Percentiles rank a stretch among this genome's conserved stretches.
Evolutionary conservation across 2,797 vertebrate genomes (phyloP).

Genomic region (Hylomyscus alleni): DNA sequence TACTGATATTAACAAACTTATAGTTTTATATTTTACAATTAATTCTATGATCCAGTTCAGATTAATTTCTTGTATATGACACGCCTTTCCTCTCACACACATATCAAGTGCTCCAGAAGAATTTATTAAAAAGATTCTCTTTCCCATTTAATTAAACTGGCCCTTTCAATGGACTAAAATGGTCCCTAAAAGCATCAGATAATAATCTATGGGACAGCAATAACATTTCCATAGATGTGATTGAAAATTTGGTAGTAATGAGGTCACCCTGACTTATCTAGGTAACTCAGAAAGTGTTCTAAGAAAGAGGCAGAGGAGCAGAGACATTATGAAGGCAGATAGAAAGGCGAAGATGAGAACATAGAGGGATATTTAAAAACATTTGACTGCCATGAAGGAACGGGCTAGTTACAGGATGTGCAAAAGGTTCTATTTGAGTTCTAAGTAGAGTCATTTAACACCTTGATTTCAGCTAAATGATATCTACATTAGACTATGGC

Average conservation of each 20-base stretch:
- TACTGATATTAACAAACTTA: not conserved
- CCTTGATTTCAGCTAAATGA: not conserved
- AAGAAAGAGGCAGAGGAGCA: not conserved
- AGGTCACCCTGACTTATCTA: not conserved
- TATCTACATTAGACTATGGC: not conserved
- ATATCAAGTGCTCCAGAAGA: not conserved
- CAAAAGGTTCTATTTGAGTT: not conserved
- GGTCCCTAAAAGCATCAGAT: not conserved
- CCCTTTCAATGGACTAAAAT: not conserved
- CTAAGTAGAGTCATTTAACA: not conserved
- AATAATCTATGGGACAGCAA: not conserved
- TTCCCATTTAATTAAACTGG: not conserved
- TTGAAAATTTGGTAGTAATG: not conserved
- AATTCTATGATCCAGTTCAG: conserved; percentile 6
- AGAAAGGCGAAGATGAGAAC: not conserved
- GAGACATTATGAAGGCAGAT: not conserved
- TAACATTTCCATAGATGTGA: not conserved
- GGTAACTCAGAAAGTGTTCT: not conserved
- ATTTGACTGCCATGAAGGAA: not conserved
- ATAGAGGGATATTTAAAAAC: not conserved
- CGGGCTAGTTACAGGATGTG: not conserved
- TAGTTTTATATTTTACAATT: conserved; percentile 17
- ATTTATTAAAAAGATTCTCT: not conserved
- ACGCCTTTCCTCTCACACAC: not conserved
- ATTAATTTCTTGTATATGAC: not conserved